Percentiles rank a stretch among this genome's conserved stretches.
Evolutionary conservation across 2,888 invertebrate genomes (phyloP).

Genomic region (Aphrophora alni): DNA sequence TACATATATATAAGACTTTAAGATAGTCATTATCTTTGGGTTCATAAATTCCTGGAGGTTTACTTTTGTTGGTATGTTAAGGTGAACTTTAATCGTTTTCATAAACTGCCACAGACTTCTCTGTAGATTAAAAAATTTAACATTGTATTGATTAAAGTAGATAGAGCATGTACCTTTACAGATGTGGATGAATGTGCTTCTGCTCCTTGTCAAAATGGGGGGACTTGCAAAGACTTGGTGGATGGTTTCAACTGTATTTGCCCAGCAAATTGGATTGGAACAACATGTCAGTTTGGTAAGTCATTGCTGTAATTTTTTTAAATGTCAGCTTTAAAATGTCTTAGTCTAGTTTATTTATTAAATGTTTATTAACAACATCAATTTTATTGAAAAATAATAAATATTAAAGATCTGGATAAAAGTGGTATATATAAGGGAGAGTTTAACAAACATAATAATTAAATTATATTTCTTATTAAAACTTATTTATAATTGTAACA

Average conservation of each 20-base stretch:
- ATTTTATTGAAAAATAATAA: background rate
- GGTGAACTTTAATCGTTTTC: too few species aligned
- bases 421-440: background rate
- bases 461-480: too few species aligned
- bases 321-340: background rate
- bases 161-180: slow-evolving; percentile 52
- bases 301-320: background rate
- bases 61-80: too few species aligned
- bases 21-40: too few species aligned
- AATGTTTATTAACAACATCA: background rate
- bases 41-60: too few species aligned
- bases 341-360: background rate
- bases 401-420: background rate
- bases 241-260: slow-evolving; percentile 89
- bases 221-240: slow-evolving; percentile 82
- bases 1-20: too few species aligned
- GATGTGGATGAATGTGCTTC: slow-evolving; percentile 92
- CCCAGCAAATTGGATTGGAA: slow-evolving; percentile 85
- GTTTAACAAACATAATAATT: too few species aligned
- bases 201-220: slow-evolving; percentile 90
- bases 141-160: background rate
- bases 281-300: slow-evolving; percentile 77
- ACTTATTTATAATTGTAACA: too few species aligned
- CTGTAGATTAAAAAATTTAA: background rate
- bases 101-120: too few species aligned